Base-by-base conservation (phyloP, 2,113 vertebrate species). In the Polypterus bichir region DNA sequence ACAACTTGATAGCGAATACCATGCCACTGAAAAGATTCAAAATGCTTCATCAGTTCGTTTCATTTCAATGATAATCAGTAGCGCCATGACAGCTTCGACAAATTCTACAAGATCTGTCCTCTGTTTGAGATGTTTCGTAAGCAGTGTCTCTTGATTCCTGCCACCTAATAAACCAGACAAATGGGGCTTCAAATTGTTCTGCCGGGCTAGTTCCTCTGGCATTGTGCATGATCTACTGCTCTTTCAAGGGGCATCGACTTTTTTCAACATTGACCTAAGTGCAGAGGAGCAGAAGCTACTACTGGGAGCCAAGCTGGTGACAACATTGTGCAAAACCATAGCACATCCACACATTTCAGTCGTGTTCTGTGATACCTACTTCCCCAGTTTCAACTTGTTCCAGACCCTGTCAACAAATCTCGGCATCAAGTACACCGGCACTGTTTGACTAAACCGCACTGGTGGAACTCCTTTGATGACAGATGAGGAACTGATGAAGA, bases 401-500 rank as follows among this genome's bases (percentile, higher is more conserved):
- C 63, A 61, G 59, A 57, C 45, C 44, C 68, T 72, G 48, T 65
- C 61, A 7, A 10, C 48, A 47, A 60, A 47, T 58, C 61, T 68
- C 59, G 59, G 59, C 53, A 52, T 62, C 59, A 69, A 57, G 58
- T 65, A 63, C 61, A 59, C 63, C 3, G 63, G 61, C 64, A 62
- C 62, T 2, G 60, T 69, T 52, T 6, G 59, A 62, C 9, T 61
- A 62, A 71, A 69, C 59, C 11, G 48, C 45, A 64, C 47, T 2
- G 54, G 63, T 71, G 65, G 60, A 65, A 65, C 63, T n/a, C 10
- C 54, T 49, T 55, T 69, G 59, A 70, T 47, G 58, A 57, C 51
- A n/a, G 65, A 72, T 52, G 57, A 64, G 68, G 59, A 68, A 5
- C 59, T 73, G 64, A 68, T 57, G 62, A 66, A 68, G 64, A 52